Conservation (phyloP, 2,113 vertebrate genomes). For the Podarcis muralis region DNA sequence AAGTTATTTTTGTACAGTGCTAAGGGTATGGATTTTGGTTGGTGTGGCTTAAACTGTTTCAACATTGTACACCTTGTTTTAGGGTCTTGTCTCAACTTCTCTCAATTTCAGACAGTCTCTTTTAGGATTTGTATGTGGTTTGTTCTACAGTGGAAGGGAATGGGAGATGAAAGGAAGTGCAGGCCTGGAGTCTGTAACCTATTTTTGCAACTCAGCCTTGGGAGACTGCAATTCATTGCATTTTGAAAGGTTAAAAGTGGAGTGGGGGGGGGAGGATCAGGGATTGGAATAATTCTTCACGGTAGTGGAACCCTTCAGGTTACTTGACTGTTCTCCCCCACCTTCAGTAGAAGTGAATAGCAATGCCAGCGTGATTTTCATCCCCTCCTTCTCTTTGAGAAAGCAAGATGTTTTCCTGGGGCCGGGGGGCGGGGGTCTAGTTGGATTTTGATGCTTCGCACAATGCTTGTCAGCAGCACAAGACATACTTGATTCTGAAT, state of each 20-base stretch:
- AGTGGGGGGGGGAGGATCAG: background rate
- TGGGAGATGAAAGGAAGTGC: accelerated
- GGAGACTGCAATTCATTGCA: background rate
- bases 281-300: background rate
- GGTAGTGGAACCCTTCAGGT: background rate
- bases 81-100: conserved; percentile 21
- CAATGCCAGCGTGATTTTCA: background rate
- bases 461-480: background rate
- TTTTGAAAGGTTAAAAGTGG: background rate
- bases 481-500: background rate
- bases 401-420: background rate
- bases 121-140: background rate
- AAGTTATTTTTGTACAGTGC: accelerated
- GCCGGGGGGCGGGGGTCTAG: background rate
- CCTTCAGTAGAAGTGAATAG: conserved; percentile 51
- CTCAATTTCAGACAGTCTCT: conserved; percentile 18
- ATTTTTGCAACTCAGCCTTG: conserved; percentile 1
- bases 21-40: background rate
- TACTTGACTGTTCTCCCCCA: conserved; percentile 24
- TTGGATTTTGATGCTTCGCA: background rate
- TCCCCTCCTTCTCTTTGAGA: background rate
- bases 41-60: background rate
- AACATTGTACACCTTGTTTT: background rate
- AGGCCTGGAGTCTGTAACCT: background rate
- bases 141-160: background rate